phyloP scores from a whole-genome alignment of 1,140 invertebrate species.

The Megalonaias nervosa region DNA sequence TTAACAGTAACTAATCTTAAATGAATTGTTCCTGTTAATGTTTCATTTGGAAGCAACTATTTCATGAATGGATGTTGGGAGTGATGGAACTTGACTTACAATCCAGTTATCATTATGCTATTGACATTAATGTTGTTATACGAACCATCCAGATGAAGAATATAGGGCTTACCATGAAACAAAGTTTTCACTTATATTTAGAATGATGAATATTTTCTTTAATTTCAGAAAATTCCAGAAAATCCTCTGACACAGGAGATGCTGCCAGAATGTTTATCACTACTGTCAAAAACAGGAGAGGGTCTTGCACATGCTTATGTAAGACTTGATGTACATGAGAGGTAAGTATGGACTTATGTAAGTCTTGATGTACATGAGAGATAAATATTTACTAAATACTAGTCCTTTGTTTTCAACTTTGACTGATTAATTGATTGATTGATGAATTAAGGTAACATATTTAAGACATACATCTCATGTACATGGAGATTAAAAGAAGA shows the following conservation, averaged over 20 bases:
- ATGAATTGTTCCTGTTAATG: no score
- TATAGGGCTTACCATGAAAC: background rate
- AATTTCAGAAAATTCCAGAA: conserved; percentile 64
- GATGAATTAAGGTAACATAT: background rate
- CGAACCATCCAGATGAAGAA: no score
- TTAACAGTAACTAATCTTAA: no score
- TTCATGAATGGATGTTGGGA: no score
- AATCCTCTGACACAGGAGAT: conserved; percentile 66
- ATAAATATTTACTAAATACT: background rate
- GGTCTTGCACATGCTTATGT: conserved; percentile 71
- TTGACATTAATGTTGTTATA: no score
- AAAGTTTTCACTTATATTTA: background rate
- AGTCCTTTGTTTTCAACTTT: background rate
- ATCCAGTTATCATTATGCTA: no score
- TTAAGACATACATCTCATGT: background rate
- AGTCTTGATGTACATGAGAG: no score
- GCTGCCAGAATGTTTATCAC: conserved; percentile 65
- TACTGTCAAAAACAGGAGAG: conserved; percentile 71
- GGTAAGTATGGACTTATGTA: conserved; percentile 42
- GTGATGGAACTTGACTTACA: no score
- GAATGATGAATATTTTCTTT: conserved; percentile 13
- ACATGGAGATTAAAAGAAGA: background rate
- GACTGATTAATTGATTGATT: background rate
- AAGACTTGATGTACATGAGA: conserved; percentile 67
- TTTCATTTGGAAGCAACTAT: no score